Base-by-base conservation (phyloP, 2,113 vertebrate genomes). In the Rhineura floridana region DNA sequence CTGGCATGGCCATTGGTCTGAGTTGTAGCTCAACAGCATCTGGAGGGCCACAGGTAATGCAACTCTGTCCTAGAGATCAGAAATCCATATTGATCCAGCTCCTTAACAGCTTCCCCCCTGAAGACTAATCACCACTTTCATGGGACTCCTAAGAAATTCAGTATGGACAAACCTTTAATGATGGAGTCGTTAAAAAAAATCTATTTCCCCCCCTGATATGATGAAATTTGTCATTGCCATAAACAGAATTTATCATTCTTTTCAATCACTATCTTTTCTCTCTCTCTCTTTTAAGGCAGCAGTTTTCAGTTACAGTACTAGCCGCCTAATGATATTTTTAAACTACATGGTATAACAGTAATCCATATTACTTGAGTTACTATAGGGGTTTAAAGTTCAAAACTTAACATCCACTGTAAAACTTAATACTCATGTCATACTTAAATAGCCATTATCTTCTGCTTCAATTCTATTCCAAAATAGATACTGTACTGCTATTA, bases 361-460 rank as follows among this genome's bases (percentile, higher is more conserved):
- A 85, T 88, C 10, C 3, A 7, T 84, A 76, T 83, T 70, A 67
- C 30, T 83, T 44, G 44, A 50, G 25, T 87, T 83, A 65, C 72
- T 13, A 28, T 82, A 42, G 46, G 28, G 44, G 81, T 90, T 65
- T 46, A 65, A 11, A 70, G 77, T 79, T 91, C 69, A 89, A 86
- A 88, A 89, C 73, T 0, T 63, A 91, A 46, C 48, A 70, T 12
- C 30, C 4, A 78, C 84, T 92, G 84, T 55, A 44, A 90, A 88
- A 67, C 55, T 12, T 90, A 86, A 86, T 46, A 87, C 0, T 76
- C 89, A 33, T 91, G 7, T 52, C 92, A 63, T 86, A 83, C 36
- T 93, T 94, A 94, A 90, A 91, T 84, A 94, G 4, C 85, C 62
- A 77, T 94, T 90, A 92, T 84, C 79, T 84, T 90, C 65, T 77